Conservation (phyloP, 1,140 invertebrate species). For the Phortica variegata region DNA sequence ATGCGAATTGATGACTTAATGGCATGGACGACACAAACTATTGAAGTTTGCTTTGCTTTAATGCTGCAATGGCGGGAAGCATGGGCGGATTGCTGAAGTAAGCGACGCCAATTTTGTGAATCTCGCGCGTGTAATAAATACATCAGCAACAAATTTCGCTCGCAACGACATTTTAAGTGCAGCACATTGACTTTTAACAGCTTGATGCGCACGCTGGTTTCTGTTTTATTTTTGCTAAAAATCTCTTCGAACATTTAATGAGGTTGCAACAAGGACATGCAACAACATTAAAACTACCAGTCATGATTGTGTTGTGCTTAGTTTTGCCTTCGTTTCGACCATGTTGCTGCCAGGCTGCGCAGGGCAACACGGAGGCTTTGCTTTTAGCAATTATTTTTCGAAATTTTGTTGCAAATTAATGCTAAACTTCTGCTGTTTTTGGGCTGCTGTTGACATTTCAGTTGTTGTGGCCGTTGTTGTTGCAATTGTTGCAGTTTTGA, state of each 20-base stretch:
- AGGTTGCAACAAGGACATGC: constrained; percentile 18
- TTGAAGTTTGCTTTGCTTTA: neutral
- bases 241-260: constrained; percentile 34
- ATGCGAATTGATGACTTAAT: too few relatives aligned
- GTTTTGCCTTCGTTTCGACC: neutral
- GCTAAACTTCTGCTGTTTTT: too few relatives aligned
- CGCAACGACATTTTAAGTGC: constrained; percentile 44
- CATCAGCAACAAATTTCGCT: constrained; percentile 35
- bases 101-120: too few relatives aligned
- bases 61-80: neutral
- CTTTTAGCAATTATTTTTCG: too few relatives aligned
- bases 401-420: too few relatives aligned
- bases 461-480: too few relatives aligned
- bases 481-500: too few relatives aligned
- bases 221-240: constrained; percentile 4
- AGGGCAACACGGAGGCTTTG: too few relatives aligned
- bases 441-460: too few relatives aligned
- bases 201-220: constrained; percentile 16
- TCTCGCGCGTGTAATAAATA: constrained; percentile 31
- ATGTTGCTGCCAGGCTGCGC: too few relatives aligned
- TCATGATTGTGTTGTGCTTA: neutral
- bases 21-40: neutral
- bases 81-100: constrained; percentile 1
- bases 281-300: constrained; percentile 12
- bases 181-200: constrained; percentile 46